Base-by-base conservation (phyloP, 2,113 vertebrate genomes). In the Petaurus breviceps region DNA sequence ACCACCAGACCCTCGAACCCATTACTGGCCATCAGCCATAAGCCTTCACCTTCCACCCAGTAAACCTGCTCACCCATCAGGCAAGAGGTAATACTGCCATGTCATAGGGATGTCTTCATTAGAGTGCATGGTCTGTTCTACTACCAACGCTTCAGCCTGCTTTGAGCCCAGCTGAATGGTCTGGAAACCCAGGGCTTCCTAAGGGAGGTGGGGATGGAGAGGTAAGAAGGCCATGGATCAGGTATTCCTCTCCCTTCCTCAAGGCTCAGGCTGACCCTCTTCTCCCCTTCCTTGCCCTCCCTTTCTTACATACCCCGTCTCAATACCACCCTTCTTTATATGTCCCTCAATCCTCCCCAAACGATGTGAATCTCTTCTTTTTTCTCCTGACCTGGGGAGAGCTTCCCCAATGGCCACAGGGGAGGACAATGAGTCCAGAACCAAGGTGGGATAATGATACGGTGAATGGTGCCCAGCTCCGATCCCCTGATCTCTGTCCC, bases 31-130 rank as follows among this genome's bases (percentile, higher is more conserved):
- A 84, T 43, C n/a, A 43, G 68, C 19, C 7, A 84, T 22, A 22
- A 84, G 6, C 61, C 14, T 68, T 4, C 37, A 77, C 37, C n/a
- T 43, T 43, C n/a, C 19, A 43, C 68, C 19, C 19, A 84, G 68
- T 2, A 84, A 43, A 43, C n/a, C 2, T 68, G 50, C 96, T 93
- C 98, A 99, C 99, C 99, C 99, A 19, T 99, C 99, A 4, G 98
- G 90, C 25, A 99, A 98, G 96, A 99, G 99, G 98, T 98, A 99
- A 98, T 98, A 98, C n/a, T 99, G 99, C 98, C 99, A 99, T 49
- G 97, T 96, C 0, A 94, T 93, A 10, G 99, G 98, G 91, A 96
- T 2, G 1, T 98, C 98, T 0, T 96, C 53, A 5, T 51, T 25
- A 0, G 98, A 90, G 19, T 97, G 97, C 92, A 99, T 4, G 0